A percentile compares a stretch with the other conserved stretches of the same genome.
phyloP scores from a whole-genome alignment of 2,113 vertebrate species.

The Labeo catla region DNA sequence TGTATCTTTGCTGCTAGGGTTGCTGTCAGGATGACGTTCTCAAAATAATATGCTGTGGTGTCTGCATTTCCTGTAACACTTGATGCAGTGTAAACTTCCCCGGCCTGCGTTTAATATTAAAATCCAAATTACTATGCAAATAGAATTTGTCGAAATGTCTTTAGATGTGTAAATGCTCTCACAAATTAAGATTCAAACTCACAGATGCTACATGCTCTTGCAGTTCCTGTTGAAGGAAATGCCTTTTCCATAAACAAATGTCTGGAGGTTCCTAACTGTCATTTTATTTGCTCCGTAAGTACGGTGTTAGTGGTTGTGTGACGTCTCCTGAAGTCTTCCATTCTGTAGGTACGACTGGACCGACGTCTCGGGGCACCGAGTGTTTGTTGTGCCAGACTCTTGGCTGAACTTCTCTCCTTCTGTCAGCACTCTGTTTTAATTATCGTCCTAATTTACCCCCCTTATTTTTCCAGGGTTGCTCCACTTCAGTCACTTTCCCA shows the following conservation, averaged over 20 bases:
- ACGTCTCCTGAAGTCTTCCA: not conserved
- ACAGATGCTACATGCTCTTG: not conserved
- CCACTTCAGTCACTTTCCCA: conserved; percentile 56
- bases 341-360: not conserved
- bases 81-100: conserved; percentile 19
- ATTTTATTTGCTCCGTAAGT: not conserved
- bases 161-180: conserved; percentile 5
- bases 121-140: conserved; percentile 11
- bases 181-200: conserved; percentile 13
- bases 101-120: conserved; percentile 3
- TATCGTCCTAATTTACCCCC: conserved; percentile 56
- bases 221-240: conserved; percentile 27
- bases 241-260: conserved; percentile 23
- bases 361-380: not conserved
- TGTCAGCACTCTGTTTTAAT: conserved; percentile 61
- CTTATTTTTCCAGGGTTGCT: conserved; percentile 53
- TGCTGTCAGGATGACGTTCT: conserved; percentile 20
- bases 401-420: conserved; percentile 50
- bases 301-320: not conserved
- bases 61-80: conserved; percentile 23
- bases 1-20: conserved; percentile 55
- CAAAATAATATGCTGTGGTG: conserved; percentile 22
- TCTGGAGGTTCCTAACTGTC: not conserved
- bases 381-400: conserved; percentile 51
- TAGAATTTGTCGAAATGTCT: not conserved